Percentiles rank a stretch among this genome's conserved stretches.
Evolutionary conservation across 2,888 invertebrate species (phyloP).

Genomic region (Neocrepidodera transversa): DNA sequence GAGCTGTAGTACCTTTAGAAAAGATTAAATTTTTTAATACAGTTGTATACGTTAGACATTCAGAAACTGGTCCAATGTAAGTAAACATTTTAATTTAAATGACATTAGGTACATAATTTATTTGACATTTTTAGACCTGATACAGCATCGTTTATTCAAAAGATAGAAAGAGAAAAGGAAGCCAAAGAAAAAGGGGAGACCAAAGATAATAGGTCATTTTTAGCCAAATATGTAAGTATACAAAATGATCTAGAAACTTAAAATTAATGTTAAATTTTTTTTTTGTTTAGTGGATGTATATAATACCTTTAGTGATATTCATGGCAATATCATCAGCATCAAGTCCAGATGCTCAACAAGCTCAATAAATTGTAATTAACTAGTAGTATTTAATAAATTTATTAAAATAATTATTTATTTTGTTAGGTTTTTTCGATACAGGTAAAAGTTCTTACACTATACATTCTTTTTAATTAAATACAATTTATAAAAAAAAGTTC

Average conservation of each 20-base stretch:
- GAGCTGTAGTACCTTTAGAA: slow-evolving; percentile 56
- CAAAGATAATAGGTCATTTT: slow-evolving; percentile 94
- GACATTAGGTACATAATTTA: too few relatives aligned
- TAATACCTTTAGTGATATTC: slow-evolving; percentile 91
- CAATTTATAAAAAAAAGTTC: too few relatives aligned
- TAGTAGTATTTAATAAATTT: not conserved
- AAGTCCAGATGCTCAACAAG: slow-evolving; percentile 70
- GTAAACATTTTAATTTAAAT: too few relatives aligned
- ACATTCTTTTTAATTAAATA: too few relatives aligned
- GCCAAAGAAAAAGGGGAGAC: slow-evolving; percentile 87
- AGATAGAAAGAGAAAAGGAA: slow-evolving; percentile 89
- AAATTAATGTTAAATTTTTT: slow-evolving; percentile 1
- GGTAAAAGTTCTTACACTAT: too few relatives aligned
- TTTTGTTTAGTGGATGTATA: slow-evolving; percentile 95
- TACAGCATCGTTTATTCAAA: slow-evolving; percentile 93
- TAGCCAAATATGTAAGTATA: slow-evolving; percentile 94
- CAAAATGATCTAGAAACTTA: too few relatives aligned
- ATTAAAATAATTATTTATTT: not conserved
- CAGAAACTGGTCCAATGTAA: slow-evolving; percentile 82
- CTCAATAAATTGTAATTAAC: slow-evolving; percentile 30
- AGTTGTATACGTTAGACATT: slow-evolving; percentile 78
- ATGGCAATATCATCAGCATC: slow-evolving; percentile 88
- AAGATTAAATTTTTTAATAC: slow-evolving; percentile 72
- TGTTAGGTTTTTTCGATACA: too few relatives aligned
- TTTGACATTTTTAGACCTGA: slow-evolving; percentile 81